Percentiles rank a stretch among this genome's conserved stretches.
These are phyloP conservation scores for Miltochrista miniata DNA, from an alignment of 2,888 invertebrate genomes.

Conservation along the genomic window DNA sequence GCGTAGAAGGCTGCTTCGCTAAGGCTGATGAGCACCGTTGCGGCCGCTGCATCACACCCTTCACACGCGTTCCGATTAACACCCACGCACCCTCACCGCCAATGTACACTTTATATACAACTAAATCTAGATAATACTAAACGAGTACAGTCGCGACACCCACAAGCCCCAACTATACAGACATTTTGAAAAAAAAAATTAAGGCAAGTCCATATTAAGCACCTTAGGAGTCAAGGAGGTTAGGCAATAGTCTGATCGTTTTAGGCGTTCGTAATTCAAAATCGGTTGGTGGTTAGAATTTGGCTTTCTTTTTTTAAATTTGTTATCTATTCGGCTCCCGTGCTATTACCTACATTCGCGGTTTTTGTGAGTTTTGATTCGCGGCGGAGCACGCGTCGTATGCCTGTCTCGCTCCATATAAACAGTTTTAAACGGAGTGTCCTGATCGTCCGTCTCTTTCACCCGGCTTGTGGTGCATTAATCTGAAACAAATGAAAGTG, in stretches of 20 bases:
- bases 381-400: constrained; percentile 70
- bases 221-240: constrained; percentile 44
- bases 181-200: constrained; percentile 41
- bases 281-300: constrained; percentile 40
- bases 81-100: constrained; percentile 50
- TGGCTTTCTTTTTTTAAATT: constrained; percentile 22
- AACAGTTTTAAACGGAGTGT: constrained; percentile 61
- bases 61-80: constrained; percentile 44
- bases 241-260: constrained; percentile 50
- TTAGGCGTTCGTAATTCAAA: constrained; percentile 54
- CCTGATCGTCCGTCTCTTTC: constrained; percentile 58
- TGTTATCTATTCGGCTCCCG: constrained; percentile 39
- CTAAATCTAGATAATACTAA: constrained; percentile 34
- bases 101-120: constrained; percentile 34
- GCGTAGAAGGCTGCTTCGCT: constrained; percentile 49
- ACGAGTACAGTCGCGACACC: constrained; percentile 39
- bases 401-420: constrained; percentile 79
- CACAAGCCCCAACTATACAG: constrained; percentile 36
- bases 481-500: constrained; percentile 67
- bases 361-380: constrained; percentile 62
- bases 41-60: constrained; percentile 70
- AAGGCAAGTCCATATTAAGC: constrained; percentile 63
- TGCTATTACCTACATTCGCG: constrained; percentile 71
- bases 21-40: constrained; percentile 50
- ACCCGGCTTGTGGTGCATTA: constrained; percentile 55